Conservation (phyloP, 2,113 vertebrate genomes). For the Platichthys flesus region DNA sequence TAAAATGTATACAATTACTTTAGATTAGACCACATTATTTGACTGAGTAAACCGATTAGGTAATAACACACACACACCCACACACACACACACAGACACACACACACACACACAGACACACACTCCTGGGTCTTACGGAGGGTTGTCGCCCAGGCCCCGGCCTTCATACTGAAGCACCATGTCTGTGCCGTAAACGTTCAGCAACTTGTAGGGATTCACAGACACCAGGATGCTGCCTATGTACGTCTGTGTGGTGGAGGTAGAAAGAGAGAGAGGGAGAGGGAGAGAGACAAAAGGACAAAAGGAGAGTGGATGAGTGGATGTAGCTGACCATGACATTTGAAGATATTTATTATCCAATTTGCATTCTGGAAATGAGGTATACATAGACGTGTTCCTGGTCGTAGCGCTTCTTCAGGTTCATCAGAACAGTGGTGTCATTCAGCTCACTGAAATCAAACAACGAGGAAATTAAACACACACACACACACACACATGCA, state of each 20-base stretch:
- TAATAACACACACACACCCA: not conserved
- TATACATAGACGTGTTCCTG: conserved; percentile 92
- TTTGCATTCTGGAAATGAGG: conserved; percentile 41
- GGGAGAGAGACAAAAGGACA: not conserved
- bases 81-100: not conserved
- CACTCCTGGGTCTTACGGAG: conserved; percentile 87
- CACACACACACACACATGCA: conserved; percentile 17
- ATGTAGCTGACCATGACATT: conserved; percentile 4
- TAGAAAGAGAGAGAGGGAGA: not conserved
- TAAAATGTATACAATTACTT: not conserved
- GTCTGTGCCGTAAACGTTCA: conserved; percentile 93
- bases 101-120: conserved; percentile 34
- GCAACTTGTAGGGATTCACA: conserved; percentile 92
- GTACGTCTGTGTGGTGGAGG: conserved; percentile 84
- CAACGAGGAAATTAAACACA: conserved; percentile 27
- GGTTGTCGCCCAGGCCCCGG: conserved; percentile 90
- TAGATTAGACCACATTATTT: not conserved
- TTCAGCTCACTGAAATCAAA: conserved; percentile 89
- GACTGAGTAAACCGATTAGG: not conserved
- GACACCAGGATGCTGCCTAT: conserved; percentile 96
- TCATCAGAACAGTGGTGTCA: conserved; percentile 89
- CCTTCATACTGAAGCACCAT: conserved; percentile 91
- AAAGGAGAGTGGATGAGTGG: conserved; percentile 6
- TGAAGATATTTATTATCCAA: conserved; percentile 14
- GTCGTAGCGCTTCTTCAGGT: conserved; percentile 91